Evolutionary conservation across 2,797 vertebrate genomes (phyloP).

Genomic region (Uromys caudimaculatus): DNA sequence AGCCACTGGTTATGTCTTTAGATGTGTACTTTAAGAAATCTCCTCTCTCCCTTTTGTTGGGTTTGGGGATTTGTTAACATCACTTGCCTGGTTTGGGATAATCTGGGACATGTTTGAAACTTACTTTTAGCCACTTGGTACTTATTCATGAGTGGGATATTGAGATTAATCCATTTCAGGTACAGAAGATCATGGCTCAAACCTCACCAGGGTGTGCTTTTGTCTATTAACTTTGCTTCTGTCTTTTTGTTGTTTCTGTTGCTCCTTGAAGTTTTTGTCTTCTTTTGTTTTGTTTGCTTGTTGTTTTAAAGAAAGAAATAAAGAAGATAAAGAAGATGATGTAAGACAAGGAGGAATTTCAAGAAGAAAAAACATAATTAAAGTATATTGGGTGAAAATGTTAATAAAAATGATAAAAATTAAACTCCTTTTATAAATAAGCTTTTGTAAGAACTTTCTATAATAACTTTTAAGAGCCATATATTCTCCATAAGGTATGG

Average conservation of each 20-base stretch:
- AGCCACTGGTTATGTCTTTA: not conserved
- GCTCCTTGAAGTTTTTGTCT: not conserved
- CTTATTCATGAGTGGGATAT: not conserved
- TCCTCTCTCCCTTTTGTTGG: not conserved
- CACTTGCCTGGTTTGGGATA: not conserved
- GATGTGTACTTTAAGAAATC: not conserved
- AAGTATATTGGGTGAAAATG: not conserved
- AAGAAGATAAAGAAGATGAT: not conserved
- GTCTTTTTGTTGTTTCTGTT: not conserved
- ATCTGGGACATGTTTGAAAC: not conserved
- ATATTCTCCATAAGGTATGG: not conserved
- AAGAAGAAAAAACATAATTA: not conserved
- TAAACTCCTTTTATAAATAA: slow-evolving; percentile 10
- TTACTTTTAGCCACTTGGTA: not conserved
- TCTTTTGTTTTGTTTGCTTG: not conserved
- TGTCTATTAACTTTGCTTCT: not conserved
- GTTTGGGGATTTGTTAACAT: not conserved
- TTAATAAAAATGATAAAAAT: not conserved
- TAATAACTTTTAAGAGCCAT: slow-evolving; percentile 11
- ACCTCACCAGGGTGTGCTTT: not conserved
- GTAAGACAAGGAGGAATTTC: not conserved
- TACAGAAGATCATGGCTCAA: not conserved
- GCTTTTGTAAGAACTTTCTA: slow-evolving; percentile 12
- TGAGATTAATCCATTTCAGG: not conserved
- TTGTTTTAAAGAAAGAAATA: not conserved